Evolutionary conservation across 2,113 vertebrate genomes (phyloP).

Genomic region (Carassius auratus): DNA sequence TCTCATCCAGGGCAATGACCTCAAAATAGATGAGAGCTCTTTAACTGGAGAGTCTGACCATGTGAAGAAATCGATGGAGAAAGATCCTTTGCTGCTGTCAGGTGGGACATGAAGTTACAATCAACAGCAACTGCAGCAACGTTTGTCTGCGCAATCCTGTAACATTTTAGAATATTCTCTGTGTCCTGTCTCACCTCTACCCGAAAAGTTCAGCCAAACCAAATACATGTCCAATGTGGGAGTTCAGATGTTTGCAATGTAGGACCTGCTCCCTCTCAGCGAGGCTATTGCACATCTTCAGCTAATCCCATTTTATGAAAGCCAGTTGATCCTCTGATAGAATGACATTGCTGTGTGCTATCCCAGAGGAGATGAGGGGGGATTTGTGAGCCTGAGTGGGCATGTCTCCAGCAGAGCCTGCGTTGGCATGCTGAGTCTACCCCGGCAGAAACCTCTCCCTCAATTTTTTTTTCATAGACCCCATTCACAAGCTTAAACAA

Average conservation of each 20-base stretch:
- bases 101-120: conserved; percentile 71
- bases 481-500: background rate
- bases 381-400: conserved; percentile 40
- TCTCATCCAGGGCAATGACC: conserved; percentile 96
- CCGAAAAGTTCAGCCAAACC: background rate
- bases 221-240: background rate
- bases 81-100: conserved; percentile 96
- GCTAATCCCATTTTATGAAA: conserved; percentile 57
- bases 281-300: conserved; percentile 20
- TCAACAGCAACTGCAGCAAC: background rate
- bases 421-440: conserved; percentile 27
- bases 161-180: background rate
- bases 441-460: conserved; percentile 15
- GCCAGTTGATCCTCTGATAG: conserved; percentile 51
- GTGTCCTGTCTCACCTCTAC: background rate
- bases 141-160: background rate
- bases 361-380: conserved; percentile 29
- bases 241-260: background rate
- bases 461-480: background rate
- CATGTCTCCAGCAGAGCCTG: conserved; percentile 43
- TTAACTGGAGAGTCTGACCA: conserved; percentile 98
- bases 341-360: conserved; percentile 41
- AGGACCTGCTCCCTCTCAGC: background rate
- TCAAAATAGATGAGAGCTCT: conserved; percentile 98
- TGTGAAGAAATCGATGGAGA: conserved; percentile 90